phyloP scores from a whole-genome alignment of 2,113 vertebrate genomes.

The Oceanites oceanicus region DNA sequence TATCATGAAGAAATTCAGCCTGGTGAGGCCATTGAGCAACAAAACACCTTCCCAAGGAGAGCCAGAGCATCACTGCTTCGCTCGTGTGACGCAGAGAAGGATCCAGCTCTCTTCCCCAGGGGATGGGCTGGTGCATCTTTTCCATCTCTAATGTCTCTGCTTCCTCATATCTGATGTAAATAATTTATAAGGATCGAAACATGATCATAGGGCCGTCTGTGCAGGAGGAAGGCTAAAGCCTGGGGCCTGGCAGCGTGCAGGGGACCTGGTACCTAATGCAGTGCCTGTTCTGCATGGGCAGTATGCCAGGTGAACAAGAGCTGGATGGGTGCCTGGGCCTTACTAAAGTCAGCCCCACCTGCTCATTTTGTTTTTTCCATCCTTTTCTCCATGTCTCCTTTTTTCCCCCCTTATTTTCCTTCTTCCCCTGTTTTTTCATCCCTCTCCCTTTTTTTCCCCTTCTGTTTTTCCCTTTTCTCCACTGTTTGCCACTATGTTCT shows the following conservation, averaged over 20 bases:
- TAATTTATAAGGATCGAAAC: constrained; percentile 55
- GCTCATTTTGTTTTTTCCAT: background rate
- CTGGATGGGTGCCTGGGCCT: background rate
- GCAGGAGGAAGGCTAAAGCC: constrained; percentile 6
- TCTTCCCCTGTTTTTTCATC: background rate
- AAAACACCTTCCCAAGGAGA: background rate
- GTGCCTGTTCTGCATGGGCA: background rate
- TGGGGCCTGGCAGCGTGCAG: background rate
- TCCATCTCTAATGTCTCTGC: constrained; percentile 37
- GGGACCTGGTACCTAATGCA: background rate
- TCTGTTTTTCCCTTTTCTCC: background rate
- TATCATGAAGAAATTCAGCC: background rate
- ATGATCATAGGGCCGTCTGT: background rate
- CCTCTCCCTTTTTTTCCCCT: accelerated
- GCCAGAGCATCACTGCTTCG: background rate
- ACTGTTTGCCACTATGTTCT: background rate
- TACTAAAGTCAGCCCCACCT: background rate
- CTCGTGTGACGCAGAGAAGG: background rate
- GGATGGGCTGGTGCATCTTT: constrained; percentile 11
- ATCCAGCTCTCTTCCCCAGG: background rate
- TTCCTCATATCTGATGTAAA: constrained; percentile 41
- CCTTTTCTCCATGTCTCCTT: background rate
- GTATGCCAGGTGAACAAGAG: background rate
- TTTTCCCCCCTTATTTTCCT: accelerated
- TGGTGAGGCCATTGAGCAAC: background rate